These are phyloP conservation scores for Drosophila aff. DNA, from an alignment of 1,140 invertebrate genomes.

Conservation along the genomic window DNA sequence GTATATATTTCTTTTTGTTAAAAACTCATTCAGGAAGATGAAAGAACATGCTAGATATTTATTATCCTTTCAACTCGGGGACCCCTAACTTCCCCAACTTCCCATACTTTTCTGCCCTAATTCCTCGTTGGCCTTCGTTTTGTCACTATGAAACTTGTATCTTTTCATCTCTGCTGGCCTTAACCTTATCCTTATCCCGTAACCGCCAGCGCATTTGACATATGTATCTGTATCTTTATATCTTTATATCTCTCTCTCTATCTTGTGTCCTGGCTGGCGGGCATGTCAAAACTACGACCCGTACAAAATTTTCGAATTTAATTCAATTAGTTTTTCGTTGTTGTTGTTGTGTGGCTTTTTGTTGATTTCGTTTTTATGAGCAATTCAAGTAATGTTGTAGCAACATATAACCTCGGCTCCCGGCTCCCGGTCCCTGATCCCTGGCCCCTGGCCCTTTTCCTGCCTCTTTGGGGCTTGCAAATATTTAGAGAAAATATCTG, in stretches of 20 bases:
- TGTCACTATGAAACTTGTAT: slow-evolving; percentile 28
- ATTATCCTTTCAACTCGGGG: slow-evolving; percentile 14
- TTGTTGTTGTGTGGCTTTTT: slow-evolving; percentile 9
- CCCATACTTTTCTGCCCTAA: slow-evolving; percentile 9
- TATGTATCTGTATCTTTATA: slow-evolving; percentile 18
- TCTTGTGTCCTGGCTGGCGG: slow-evolving; percentile 2
- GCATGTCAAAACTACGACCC: slow-evolving; percentile 43
- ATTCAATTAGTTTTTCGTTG: slow-evolving; percentile 68
- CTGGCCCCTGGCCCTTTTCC: not conserved
- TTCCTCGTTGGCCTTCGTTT: not conserved
- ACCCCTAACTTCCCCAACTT: not conserved
- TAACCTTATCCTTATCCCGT: slow-evolving; percentile 20
- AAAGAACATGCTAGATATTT: slow-evolving; percentile 20
- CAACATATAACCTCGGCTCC: slow-evolving; percentile 10
- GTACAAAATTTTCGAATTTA: slow-evolving; percentile 68
- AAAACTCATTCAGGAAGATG: not conserved
- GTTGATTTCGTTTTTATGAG: slow-evolving; percentile 31
- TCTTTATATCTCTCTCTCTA: not conserved
- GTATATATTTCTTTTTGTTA: too few species aligned
- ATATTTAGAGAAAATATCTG: slow-evolving; percentile 37
- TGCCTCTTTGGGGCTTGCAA: slow-evolving; percentile 9
- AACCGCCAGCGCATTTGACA: slow-evolving; percentile 33
- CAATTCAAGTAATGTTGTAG: slow-evolving; percentile 40
- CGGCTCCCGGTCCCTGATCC: too few species aligned
- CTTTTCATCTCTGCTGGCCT: slow-evolving; percentile 34